A percentile compares a stretch with the other conserved stretches of the same genome.
Conservation (phyloP, 2,113 vertebrate genomes). For the Chionodraco myersi region DNA sequence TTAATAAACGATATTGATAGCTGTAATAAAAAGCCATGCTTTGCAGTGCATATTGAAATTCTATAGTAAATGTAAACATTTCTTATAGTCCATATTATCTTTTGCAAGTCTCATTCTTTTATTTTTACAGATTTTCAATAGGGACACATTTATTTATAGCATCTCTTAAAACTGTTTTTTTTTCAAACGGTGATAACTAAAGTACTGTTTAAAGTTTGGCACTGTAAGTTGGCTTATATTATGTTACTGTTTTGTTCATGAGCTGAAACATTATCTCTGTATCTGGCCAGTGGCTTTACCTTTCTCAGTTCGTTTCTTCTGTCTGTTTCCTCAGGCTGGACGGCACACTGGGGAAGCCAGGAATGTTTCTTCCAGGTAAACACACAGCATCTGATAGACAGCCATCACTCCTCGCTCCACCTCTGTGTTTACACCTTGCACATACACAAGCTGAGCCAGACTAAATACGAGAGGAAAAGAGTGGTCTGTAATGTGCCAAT, state of each 20-base stretch:
- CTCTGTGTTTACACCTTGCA: slow-evolving; percentile 47
- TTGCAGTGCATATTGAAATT: no score
- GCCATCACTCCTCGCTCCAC: slow-evolving; percentile 42
- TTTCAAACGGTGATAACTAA: neutral
- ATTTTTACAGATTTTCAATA: slow-evolving; percentile 31
- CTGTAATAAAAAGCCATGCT: no score
- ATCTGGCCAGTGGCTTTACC: slow-evolving; percentile 13
- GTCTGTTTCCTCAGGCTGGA: slow-evolving; percentile 61
- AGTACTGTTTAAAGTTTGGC: slow-evolving; percentile 16
- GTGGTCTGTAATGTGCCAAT: neutral
- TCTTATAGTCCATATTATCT: no score
- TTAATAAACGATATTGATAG: no score
- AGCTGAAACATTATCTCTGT: neutral
- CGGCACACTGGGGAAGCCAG: slow-evolving; percentile 78
- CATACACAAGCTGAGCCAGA: slow-evolving; percentile 46
- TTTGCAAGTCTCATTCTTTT: neutral
- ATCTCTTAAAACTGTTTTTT: neutral
- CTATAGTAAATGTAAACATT: no score
- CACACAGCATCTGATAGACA: slow-evolving; percentile 56
- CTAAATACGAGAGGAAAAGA: slow-evolving; percentile 40
- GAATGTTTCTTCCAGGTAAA: slow-evolving; percentile 82
- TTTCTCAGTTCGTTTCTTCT: neutral
- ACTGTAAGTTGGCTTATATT: slow-evolving; percentile 12
- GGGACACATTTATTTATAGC: slow-evolving; percentile 1
- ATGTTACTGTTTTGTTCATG: slow-evolving; percentile 10